A percentile compares a stretch with the other conserved stretches of the same genome.
Evolutionary conservation across 2,888 invertebrate genomes (phyloP).

Genomic region (Cheilosia vulpina): DNA sequence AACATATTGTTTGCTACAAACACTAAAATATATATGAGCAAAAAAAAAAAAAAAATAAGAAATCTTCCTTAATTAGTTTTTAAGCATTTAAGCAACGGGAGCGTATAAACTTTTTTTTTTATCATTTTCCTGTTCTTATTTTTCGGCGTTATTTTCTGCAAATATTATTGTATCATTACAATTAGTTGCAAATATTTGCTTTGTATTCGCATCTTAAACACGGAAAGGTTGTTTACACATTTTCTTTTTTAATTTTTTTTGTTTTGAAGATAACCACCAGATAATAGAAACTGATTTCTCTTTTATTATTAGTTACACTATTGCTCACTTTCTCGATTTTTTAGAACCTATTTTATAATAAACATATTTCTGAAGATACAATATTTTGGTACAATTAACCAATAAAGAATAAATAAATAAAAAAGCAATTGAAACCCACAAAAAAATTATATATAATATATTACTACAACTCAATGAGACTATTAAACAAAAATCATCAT

Average conservation of each 20-base stretch:
- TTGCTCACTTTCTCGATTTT: conserved; percentile 23
- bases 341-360: conserved; percentile 5
- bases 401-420: conserved; percentile 56
- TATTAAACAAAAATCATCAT: conserved; percentile 50
- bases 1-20: conserved; percentile 51
- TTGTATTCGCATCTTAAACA: conserved; percentile 24
- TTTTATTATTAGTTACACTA: conserved; percentile 31
- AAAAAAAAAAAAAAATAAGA: conserved; percentile 25
- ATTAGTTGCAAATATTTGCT: not conserved
- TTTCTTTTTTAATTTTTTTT: conserved; percentile 21
- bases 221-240: conserved; percentile 27
- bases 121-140: conserved; percentile 18
- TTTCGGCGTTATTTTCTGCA: conserved; percentile 2
- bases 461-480: conserved; percentile 30
- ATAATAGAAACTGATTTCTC: conserved; percentile 41
- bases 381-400: conserved; percentile 50
- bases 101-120: conserved; percentile 51
- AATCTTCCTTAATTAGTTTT: conserved; percentile 71
- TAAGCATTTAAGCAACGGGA: conserved; percentile 71
- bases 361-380: conserved; percentile 47
- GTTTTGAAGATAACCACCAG: conserved; percentile 43
- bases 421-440: conserved; percentile 57
- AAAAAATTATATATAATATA: conserved; percentile 48
- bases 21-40: conserved; percentile 9
- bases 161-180: conserved; percentile 4